Conservation (phyloP, 2,888 invertebrate genomes). For the Thyatira batis region DNA sequence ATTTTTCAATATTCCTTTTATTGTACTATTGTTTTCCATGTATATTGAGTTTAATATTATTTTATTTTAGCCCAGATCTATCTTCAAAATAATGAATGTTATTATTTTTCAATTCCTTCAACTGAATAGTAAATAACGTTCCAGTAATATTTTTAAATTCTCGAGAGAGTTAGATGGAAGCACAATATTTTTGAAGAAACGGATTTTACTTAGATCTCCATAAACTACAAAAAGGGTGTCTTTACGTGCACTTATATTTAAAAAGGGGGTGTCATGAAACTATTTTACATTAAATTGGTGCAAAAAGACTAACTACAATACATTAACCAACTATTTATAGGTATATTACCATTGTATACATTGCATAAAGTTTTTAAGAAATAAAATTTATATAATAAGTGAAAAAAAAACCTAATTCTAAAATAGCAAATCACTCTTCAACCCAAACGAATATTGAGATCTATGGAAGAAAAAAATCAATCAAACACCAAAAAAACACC, state of each 20-base stretch:
- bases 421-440: conserved; percentile 25
- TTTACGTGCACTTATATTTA: background rate
- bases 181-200: no score
- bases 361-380: conserved; percentile 21
- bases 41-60: background rate
- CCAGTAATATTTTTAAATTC: no score
- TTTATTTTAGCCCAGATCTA: no score
- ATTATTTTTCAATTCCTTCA: no score
- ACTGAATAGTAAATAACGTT: no score
- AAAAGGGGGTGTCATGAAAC: conserved; percentile 1
- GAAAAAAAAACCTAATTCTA: conserved; percentile 13
- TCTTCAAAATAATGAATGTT: no score
- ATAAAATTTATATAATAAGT: conserved; percentile 17
- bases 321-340: conserved; percentile 7
- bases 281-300: conserved; percentile 33
- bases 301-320: conserved; percentile 38
- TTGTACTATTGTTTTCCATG: conserved; percentile 36
- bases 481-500: conserved; percentile 27
- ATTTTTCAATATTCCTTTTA: conserved; percentile 25
- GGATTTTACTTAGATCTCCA: no score
- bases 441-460: conserved; percentile 42
- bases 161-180: no score
- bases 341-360: conserved; percentile 12
- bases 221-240: background rate
- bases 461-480: conserved; percentile 26